A percentile compares a stretch with the other conserved stretches of the same genome.
phyloP scores from a whole-genome alignment of 2,888 invertebrate species.

The Cybosia mesomella region DNA sequence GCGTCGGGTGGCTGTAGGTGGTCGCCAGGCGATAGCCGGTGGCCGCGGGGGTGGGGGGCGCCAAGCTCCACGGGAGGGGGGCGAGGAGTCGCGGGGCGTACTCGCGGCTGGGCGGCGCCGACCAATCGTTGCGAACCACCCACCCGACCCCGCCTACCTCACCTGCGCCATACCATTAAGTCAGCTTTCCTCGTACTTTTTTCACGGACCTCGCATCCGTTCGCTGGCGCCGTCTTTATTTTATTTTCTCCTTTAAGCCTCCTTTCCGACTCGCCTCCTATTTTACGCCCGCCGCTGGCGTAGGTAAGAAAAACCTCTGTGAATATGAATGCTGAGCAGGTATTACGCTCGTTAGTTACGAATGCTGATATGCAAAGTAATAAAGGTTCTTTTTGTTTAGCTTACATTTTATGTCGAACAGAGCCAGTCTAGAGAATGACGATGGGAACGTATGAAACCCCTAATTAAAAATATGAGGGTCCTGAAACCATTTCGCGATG shows the following conservation, averaged over 20 bases:
- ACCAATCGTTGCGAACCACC: conserved; percentile 83
- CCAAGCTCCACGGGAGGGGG: conserved; percentile 48
- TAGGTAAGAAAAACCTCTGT: conserved; percentile 85
- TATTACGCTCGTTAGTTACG: conserved; percentile 84
- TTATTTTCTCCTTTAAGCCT: conserved; percentile 86
- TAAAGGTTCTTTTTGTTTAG: conserved; percentile 73
- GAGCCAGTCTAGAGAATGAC: conserved; percentile 23
- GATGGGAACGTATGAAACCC: conserved; percentile 19
- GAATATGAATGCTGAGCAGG: conserved; percentile 86
- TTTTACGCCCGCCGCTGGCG: conserved; percentile 82
- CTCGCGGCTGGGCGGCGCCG: conserved; percentile 82
- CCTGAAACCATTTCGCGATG: conserved; percentile 33
- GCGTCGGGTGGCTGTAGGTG: conserved; percentile 82
- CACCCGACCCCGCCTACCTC: conserved; percentile 83
- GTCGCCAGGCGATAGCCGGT: conserved; percentile 81
- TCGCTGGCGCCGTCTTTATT: conserved; percentile 85
- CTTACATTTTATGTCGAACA: conserved; percentile 31
- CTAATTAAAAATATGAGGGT: conserved; percentile 52
- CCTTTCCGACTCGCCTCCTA: conserved; percentile 84
- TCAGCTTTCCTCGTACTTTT: conserved; percentile 84
- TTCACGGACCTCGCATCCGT: conserved; percentile 85
- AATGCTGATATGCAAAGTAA: conserved; percentile 84
- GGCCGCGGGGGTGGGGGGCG: conserved; percentile 71
- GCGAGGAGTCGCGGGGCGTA: conserved; percentile 71
- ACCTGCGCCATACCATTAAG: conserved; percentile 86